Evolutionary conservation across 2,888 invertebrate genomes (phyloP), one percentile per base, ranked within the genome.

Genomic region (Drosophila acutilabella): DNA sequence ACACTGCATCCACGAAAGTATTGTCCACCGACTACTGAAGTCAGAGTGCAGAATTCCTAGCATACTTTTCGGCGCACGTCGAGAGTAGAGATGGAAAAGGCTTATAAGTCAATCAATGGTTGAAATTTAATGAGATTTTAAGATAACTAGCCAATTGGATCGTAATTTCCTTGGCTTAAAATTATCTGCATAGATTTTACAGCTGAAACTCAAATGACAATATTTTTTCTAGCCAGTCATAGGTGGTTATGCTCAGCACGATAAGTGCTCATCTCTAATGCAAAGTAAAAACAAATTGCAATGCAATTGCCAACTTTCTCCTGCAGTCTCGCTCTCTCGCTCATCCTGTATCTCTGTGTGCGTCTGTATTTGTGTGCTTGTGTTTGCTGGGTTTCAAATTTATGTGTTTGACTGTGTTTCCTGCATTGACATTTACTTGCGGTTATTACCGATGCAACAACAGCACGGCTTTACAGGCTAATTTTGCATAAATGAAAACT

Each of bases 381-480:
- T 56, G 52, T 64, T 54, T 40, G 59, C 18, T 50, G 62, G 44
- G 53, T 61, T 64, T 56, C 48, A 57, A 82, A 81, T 81, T 82
- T 84, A 84, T 82, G 84, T 65, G 70, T 68, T 80, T 85, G 78
- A 33, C 53, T 51, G 74, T 71, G 67, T 74, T 82, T 82, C 78
- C 81, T 74, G 80, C 78, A 83, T 83, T 80, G 86, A 85, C 86
- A 83, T 82, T 83, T 85, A 83, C 86, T 83, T 85, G 84, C 60
- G 86, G 74, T 85, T 85, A 78, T 85, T 78, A 82, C 82, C 78
- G 53, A 75, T 75, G 78, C 70, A 60, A 33, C 45, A 45, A 36
- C 53, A 18, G 14, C 26, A 36, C 53, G 41, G 38, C 36, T 33
- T 10, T 47, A 66, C 51, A 53, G 47, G 64, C 77, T 78, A 78